Evolutionary conservation across 2,797 vertebrate genomes (phyloP).

Genomic region (Dermochelys coriacea): DNA sequence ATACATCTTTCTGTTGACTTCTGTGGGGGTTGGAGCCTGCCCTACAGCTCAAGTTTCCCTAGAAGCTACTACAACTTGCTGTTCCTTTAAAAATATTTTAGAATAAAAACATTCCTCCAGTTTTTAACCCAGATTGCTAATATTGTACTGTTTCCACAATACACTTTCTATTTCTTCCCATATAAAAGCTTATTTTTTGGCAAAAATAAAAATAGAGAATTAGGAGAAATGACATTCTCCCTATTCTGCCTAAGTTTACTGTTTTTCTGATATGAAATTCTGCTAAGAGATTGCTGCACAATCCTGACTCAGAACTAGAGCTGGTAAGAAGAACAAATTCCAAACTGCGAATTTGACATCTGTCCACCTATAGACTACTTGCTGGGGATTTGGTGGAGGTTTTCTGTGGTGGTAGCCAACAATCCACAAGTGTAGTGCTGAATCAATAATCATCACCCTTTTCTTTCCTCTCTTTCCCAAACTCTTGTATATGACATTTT

Average conservation of each 20-base stretch:
- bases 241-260: neutral
- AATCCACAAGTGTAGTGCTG: neutral
- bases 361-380: rapidly evolving
- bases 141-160: neutral
- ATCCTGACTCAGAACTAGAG: neutral
- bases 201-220: neutral
- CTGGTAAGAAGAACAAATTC: neutral
- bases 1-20: neutral
- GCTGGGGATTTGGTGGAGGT: neutral
- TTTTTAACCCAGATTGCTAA: neutral
- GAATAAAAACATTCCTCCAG: neutral
- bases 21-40: neutral
- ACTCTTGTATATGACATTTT: neutral
- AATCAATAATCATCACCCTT: neutral
- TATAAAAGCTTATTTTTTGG: neutral
- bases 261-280: neutral
- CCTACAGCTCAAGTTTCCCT: neutral
- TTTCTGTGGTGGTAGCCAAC: neutral
- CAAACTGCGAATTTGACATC: neutral
- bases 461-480: neutral
- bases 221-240: neutral
- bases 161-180: neutral
- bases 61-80: neutral
- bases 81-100: neutral
- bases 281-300: neutral